Evolutionary conservation across 2,113 vertebrate genomes (phyloP).

Genomic region (Tauraco erythrolophus): DNA sequence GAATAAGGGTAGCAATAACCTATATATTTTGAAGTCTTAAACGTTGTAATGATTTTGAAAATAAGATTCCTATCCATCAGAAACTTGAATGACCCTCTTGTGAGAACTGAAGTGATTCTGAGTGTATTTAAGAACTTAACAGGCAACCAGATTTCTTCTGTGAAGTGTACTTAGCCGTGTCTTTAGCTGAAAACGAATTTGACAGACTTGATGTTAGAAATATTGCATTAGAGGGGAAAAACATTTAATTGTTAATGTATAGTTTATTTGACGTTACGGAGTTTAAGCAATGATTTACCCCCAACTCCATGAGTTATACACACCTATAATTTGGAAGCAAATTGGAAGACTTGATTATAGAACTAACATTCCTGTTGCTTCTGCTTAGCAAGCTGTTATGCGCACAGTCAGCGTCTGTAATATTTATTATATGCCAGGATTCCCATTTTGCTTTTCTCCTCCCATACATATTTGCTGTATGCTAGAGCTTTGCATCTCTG

Average conservation of each 20-base stretch:
- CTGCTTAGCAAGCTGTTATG: neutral
- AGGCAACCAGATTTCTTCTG: neutral
- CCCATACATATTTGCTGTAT: neutral
- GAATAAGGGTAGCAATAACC: neutral
- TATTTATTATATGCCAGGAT: neutral
- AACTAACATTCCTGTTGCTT: conserved; percentile 17
- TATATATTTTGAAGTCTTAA: neutral
- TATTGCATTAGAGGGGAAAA: conserved; percentile 9
- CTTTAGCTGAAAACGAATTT: conserved; percentile 31
- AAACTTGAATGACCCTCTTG: neutral
- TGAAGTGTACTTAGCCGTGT: conserved; percentile 28
- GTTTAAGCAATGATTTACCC: conserved; percentile 22
- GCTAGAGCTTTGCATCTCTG: neutral
- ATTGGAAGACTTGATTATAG: neutral
- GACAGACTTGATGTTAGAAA: conserved; percentile 23
- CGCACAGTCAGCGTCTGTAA: neutral
- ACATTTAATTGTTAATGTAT: conserved; percentile 59
- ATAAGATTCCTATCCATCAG: neutral
- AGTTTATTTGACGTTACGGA: conserved; percentile 3
- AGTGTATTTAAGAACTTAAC: neutral
- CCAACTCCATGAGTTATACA: neutral
- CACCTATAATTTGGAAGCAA: neutral
- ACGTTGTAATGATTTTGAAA: neutral
- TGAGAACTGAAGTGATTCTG: conserved; percentile 3
- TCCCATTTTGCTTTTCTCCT: neutral